These are phyloP conservation scores for Holothuria glaberrima DNA, from an alignment of 35 echinoderm and acorn worm genomes.

Conservation along the genomic window DNA sequence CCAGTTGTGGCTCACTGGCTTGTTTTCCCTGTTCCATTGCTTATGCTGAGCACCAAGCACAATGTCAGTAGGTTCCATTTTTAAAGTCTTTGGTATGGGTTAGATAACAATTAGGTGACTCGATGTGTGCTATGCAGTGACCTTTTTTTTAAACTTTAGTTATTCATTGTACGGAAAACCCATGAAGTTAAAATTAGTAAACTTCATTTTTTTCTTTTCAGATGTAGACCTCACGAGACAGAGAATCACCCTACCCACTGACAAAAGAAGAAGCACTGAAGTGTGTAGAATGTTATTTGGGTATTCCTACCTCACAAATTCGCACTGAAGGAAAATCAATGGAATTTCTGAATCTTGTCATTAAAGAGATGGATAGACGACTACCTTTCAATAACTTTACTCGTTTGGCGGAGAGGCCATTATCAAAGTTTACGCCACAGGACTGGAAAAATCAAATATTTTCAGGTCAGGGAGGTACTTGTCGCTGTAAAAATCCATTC, in stretches of 20 bases:
- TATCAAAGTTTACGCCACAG: not conserved
- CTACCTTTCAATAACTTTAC: constrained; percentile 17
- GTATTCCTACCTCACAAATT: not conserved
- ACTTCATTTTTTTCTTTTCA: no score
- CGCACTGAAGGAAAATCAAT: not conserved
- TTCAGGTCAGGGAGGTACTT: constrained; percentile 25
- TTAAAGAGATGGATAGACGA: not conserved
- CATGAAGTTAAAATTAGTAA: no score
- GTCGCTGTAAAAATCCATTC: constrained; percentile 37
- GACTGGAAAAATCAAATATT: constrained; percentile 18
- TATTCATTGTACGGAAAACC: no score
- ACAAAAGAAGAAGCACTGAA: constrained; percentile 26
- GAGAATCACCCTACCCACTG: constrained; percentile 27
- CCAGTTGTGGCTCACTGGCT: no score
- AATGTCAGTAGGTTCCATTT: no score
- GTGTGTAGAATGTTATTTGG: not conserved
- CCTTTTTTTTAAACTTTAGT: no score
- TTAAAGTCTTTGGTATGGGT: no score
- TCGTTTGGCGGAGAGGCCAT: not conserved
- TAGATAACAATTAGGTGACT: no score
- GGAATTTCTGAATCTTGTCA: constrained; percentile 2
- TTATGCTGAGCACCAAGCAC: no score
- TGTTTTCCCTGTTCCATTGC: no score
- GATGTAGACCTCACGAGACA: no score
- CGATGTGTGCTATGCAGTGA: no score